These are phyloP conservation scores for Arvicola amphibius DNA, from an alignment of 2,797 vertebrate species.

Conservation along the genomic window DNA sequence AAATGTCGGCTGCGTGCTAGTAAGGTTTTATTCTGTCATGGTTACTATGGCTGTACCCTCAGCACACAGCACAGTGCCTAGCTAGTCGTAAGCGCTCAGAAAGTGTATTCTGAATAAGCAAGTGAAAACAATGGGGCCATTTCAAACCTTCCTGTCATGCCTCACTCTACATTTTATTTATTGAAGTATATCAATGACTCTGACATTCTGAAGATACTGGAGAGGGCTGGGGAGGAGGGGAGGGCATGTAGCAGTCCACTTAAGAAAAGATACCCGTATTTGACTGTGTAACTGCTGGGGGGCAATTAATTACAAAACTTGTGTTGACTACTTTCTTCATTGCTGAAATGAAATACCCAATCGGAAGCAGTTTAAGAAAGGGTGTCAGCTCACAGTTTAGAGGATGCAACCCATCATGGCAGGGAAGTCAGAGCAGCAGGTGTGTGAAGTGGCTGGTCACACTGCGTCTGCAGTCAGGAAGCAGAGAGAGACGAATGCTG, in stretches of 20 bases:
- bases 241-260: not conserved
- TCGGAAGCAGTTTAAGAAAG: not conserved
- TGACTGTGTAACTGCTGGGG: not conserved
- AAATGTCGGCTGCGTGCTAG: not conserved
- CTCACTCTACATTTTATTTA: not conserved
- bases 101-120: slow-evolving; percentile 8
- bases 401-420: too few relatives aligned
- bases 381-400: not conserved
- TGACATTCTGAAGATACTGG: not conserved
- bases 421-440: not conserved
- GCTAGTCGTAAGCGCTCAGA: not conserved
- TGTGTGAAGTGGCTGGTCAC: not conserved
- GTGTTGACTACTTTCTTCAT: not conserved
- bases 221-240: not conserved
- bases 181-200: not conserved
- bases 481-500: not conserved
- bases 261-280: not conserved
- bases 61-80: not conserved
- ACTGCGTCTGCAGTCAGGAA: not conserved
- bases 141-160: not conserved
- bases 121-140: not conserved
- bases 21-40: not conserved
- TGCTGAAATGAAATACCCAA: not conserved
- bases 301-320: not conserved
- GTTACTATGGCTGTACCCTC: not conserved